Conservation (phyloP, 2,888 invertebrate species). For the Heteropelma amictum region DNA sequence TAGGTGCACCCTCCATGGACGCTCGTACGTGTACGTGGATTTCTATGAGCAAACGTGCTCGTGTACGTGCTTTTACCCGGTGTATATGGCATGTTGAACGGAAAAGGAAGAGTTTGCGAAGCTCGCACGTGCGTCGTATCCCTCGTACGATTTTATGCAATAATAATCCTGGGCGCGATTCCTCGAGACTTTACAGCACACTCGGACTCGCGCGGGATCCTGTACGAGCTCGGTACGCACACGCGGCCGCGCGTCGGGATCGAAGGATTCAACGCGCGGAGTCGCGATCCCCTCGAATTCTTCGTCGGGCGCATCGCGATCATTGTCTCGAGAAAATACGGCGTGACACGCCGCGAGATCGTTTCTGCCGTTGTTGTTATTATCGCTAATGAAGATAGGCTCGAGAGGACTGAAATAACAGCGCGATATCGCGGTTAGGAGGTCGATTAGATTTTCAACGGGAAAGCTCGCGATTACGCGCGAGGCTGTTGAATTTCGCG, state of each 20-base stretch:
- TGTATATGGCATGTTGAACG: constrained; percentile 1
- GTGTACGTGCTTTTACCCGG: neutral
- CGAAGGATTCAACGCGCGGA: constrained; percentile 36
- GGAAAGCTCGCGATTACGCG: no score
- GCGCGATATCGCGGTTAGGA: no score
- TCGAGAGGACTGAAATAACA: no score
- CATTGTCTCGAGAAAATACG: constrained; percentile 42
- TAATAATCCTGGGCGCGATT: constrained; percentile 45
- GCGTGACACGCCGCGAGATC: neutral
- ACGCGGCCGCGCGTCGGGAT: neutral
- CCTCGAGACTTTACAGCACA: constrained; percentile 21
- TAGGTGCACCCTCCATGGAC: constrained; percentile 38
- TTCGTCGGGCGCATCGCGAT: constrained; percentile 45
- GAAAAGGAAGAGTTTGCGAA: constrained; percentile 3
- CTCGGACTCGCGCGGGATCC: constrained; percentile 32
- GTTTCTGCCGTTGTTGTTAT: neutral
- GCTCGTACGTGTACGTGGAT: neutral
- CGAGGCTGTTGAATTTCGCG: no score
- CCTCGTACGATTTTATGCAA: constrained; percentile 22
- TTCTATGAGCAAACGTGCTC: neutral
- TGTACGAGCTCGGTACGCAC: neutral
- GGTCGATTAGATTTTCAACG: no score
- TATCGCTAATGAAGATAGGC: neutral
- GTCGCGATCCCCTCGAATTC: constrained; percentile 50
- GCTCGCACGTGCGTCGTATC: constrained; percentile 47